A percentile compares a stretch with the other conserved stretches of the same genome.
phyloP scores from a whole-genome alignment of 2,888 invertebrate species.

The Plagodis dolabraria region DNA sequence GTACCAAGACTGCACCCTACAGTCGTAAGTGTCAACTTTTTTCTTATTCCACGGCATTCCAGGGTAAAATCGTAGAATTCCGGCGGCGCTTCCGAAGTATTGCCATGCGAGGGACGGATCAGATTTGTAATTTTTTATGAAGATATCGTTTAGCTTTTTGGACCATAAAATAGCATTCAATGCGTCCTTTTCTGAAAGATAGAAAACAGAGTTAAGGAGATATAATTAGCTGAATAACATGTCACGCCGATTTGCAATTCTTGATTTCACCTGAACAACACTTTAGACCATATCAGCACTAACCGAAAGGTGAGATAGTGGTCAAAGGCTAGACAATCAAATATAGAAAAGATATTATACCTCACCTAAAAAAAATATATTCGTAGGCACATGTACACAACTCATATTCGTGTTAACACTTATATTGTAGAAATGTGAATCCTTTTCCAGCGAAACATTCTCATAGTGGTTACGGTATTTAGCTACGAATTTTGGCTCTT shows the following conservation, averaged over 20 bases:
- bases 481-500: slow-evolving; percentile 61
- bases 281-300: too few relatives aligned
- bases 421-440: slow-evolving; percentile 94
- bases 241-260: too few relatives aligned
- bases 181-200: slow-evolving; percentile 67
- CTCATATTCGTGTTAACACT: slow-evolving; percentile 91
- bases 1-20: slow-evolving; percentile 96
- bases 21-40: slow-evolving; percentile 92
- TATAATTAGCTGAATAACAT: neutral
- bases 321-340: too few relatives aligned
- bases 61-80: slow-evolving; percentile 97
- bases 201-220: slow-evolving; percentile 12
- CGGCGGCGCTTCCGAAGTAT: slow-evolving; percentile 97
- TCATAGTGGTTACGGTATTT: slow-evolving; percentile 72
- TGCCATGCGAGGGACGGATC: slow-evolving; percentile 98
- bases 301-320: too few relatives aligned
- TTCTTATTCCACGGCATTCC: slow-evolving; percentile 88
- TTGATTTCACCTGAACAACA: too few relatives aligned
- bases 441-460: slow-evolving; percentile 86
- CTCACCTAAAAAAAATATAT: slow-evolving; percentile 93
- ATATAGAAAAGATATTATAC: too few relatives aligned
- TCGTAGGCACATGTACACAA: slow-evolving; percentile 97
- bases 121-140: slow-evolving; percentile 92
- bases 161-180: slow-evolving; percentile 92
- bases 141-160: slow-evolving; percentile 92